These are phyloP conservation scores for Smithornis capensis DNA, from an alignment of 2,113 vertebrate genomes.

Conservation along the genomic window DNA sequence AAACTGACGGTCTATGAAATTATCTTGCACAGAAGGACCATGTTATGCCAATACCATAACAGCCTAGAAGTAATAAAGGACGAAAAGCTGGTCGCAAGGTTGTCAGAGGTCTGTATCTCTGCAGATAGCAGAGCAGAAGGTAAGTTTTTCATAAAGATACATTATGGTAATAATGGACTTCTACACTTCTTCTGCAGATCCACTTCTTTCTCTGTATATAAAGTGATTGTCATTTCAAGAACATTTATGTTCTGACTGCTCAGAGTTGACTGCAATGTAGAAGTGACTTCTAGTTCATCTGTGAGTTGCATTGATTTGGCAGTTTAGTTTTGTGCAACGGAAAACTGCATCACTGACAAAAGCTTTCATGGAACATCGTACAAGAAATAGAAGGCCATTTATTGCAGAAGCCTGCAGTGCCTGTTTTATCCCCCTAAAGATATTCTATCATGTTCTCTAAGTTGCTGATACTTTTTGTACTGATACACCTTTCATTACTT, in stretches of 20 bases:
- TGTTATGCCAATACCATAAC: not conserved
- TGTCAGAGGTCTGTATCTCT: not conserved
- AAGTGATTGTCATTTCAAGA: not conserved
- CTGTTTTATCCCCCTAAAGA: not conserved
- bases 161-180: not conserved
- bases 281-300: not conserved
- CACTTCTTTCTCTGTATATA: not conserved
- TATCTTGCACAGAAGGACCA: accelerated
- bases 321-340: not conserved
- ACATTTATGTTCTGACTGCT: not conserved
- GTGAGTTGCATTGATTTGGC: not conserved
- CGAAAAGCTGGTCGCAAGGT: not conserved
- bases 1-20: not conserved
- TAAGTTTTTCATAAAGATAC: not conserved
- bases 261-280: not conserved
- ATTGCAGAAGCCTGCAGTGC: not conserved
- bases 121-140: not conserved
- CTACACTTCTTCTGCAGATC: not conserved
- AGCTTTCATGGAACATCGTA: not conserved
- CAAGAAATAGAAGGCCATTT: not conserved
- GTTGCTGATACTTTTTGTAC: not conserved
- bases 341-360: not conserved
- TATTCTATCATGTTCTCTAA: not conserved
- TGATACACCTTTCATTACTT: not conserved
- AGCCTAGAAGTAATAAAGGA: not conserved